Conservation (phyloP, 2,888 invertebrate species). For the Perdita meconis region DNA sequence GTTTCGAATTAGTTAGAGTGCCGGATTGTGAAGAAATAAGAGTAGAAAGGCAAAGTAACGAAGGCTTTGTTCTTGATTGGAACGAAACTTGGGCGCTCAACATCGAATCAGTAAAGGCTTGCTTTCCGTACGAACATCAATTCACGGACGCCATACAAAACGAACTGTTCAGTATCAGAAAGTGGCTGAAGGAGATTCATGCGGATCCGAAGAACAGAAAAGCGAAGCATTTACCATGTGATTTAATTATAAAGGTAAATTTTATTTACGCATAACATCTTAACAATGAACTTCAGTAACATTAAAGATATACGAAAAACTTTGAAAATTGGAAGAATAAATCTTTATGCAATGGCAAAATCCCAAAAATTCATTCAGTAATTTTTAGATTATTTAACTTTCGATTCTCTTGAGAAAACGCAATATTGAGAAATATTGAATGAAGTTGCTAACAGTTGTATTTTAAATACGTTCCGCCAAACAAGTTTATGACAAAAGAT, state of each 20-base stretch:
- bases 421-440: too few relatives aligned
- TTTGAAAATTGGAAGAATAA: too few relatives aligned
- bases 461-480: too few relatives aligned
- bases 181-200: slow-evolving; percentile 97
- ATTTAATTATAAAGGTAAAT: slow-evolving; percentile 93
- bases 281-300: too few relatives aligned
- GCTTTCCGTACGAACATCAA: slow-evolving; percentile 94
- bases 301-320: too few relatives aligned
- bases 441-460: too few relatives aligned
- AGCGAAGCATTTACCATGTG: slow-evolving; percentile 92
- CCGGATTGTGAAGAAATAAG: slow-evolving; percentile 88
- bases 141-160: slow-evolving; percentile 95
- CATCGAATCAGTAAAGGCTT: slow-evolving; percentile 88
- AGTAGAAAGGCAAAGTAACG: slow-evolving; percentile 90
- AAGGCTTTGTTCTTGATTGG: slow-evolving; percentile 89
- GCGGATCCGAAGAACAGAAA: slow-evolving; percentile 85
- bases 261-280: background rate
- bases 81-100: slow-evolving; percentile 90
- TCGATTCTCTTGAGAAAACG: too few relatives aligned
- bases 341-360: too few relatives aligned
- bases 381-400: too few relatives aligned
- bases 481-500: too few relatives aligned
- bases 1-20: slow-evolving; percentile 87
- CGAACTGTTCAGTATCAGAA: slow-evolving; percentile 94
- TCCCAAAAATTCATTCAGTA: too few relatives aligned